These are phyloP conservation scores for Nomia melanderi DNA, from an alignment of 1,140 invertebrate species.

Conservation along the genomic window DNA sequence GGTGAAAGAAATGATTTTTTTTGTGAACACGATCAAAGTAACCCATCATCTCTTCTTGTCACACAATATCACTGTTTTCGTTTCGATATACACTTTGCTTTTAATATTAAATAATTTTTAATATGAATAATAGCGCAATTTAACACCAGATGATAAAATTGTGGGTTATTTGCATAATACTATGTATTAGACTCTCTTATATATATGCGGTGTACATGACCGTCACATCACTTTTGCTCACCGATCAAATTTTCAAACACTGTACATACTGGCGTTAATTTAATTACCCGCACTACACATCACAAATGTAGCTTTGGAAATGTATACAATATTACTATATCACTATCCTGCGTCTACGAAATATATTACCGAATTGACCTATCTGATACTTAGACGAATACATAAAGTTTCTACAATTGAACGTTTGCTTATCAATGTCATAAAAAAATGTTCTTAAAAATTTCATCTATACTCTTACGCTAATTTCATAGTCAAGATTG, in stretches of 20 bases:
- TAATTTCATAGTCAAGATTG: conserved; percentile 48
- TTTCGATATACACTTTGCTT: conserved; percentile 54
- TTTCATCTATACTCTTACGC: conserved; percentile 37
- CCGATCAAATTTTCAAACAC: conserved; percentile 47
- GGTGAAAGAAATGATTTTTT: conserved; percentile 41
- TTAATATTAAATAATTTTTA: conserved; percentile 43
- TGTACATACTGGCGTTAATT: conserved; percentile 52
- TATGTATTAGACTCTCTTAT: conserved; percentile 26
- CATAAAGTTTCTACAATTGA: conserved; percentile 44
- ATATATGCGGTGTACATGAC: conserved; percentile 38
- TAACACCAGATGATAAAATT: conserved; percentile 37
- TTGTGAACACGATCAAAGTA: conserved; percentile 42
- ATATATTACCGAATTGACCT: conserved; percentile 37
- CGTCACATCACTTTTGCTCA: conserved; percentile 57
- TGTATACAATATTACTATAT: conserved; percentile 50
- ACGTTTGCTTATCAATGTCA: conserved; percentile 32
- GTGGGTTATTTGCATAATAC: conserved; percentile 31
- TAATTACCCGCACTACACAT: conserved; percentile 61
- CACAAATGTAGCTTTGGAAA: conserved; percentile 57
- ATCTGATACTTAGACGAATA: conserved; percentile 43
- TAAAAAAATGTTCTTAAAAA: conserved; percentile 30
- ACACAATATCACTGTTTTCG: conserved; percentile 62
- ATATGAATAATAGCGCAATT: conserved; percentile 39
- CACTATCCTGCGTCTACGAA: conserved; percentile 34
- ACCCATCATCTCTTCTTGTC: conserved; percentile 41